phyloP scores from a whole-genome alignment of 2,113 vertebrate genomes.

The Pseudopodoces humilis region DNA sequence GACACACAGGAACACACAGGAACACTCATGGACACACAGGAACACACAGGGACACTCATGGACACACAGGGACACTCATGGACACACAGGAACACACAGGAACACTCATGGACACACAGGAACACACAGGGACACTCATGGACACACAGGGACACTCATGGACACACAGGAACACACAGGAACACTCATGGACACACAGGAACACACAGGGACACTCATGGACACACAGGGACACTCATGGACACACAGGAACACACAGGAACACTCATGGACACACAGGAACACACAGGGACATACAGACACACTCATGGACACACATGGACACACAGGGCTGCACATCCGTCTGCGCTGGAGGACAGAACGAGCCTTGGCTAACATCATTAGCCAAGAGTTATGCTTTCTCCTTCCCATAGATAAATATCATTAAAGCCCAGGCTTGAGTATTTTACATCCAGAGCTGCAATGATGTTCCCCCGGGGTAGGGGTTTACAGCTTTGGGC shows the following conservation, averaged over 20 bases:
- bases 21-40: too few species aligned
- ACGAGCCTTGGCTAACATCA: neutral
- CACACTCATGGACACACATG: neutral
- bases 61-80: neutral
- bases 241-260: neutral
- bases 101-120: too few species aligned
- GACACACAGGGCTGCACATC: neutral
- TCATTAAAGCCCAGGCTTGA: neutral
- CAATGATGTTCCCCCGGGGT: neutral
- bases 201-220: neutral
- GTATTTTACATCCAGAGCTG: neutral
- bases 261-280: too few species aligned
- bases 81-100: neutral
- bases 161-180: neutral
- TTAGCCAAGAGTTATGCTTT: neutral
- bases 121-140: neutral
- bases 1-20: neutral
- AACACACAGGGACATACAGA: too few species aligned
- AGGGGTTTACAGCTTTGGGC: neutral
- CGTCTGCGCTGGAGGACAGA: rapidly evolving
- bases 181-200: neutral
- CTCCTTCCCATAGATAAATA: slow-evolving; percentile 13
- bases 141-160: rapidly evolving
- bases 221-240: too few species aligned
- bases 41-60: too few species aligned